Evolutionary conservation across 2,888 invertebrate species (phyloP).

Genomic region (Nemotelus nigrinus): DNA sequence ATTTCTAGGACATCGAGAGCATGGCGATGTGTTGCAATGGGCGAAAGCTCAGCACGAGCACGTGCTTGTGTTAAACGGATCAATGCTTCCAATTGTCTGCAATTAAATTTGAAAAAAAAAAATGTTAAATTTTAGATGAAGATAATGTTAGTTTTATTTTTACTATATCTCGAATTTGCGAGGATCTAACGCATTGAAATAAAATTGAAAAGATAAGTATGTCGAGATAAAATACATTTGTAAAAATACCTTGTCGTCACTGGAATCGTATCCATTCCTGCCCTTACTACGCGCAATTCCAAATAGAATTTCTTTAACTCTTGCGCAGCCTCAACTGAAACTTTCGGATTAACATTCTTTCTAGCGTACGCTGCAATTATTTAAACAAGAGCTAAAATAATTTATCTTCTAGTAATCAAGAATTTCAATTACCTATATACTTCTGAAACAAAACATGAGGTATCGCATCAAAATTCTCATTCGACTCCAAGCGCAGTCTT

Average conservation of each 20-base stretch:
- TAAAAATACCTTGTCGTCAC: slow-evolving; percentile 73
- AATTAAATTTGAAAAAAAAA: background rate
- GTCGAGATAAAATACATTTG: background rate
- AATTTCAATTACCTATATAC: slow-evolving; percentile 70
- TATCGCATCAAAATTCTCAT: slow-evolving; percentile 76
- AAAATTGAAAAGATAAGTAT: background rate
- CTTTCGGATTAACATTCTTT: slow-evolving; percentile 84
- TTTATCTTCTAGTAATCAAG: background rate
- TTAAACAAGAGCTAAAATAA: background rate
- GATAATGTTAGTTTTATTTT: background rate
- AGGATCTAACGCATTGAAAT: background rate
- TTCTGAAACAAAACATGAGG: slow-evolving; percentile 83
- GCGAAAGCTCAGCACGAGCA: slow-evolving; percentile 86
- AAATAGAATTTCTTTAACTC: slow-evolving; percentile 83
- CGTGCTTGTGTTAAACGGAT: slow-evolving; percentile 87
- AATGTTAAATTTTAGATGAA: background rate
- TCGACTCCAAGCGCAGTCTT: slow-evolving; percentile 62
- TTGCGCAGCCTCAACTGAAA: slow-evolving; percentile 77
- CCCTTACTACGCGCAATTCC: slow-evolving; percentile 75
- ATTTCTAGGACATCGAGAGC: slow-evolving; percentile 88
- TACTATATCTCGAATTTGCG: background rate
- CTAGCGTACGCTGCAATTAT: slow-evolving; percentile 76
- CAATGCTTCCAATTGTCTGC: slow-evolving; percentile 86
- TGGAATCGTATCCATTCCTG: slow-evolving; percentile 75
- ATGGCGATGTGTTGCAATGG: slow-evolving; percentile 81